Evolutionary conservation across 2,113 vertebrate genomes (phyloP).

Genomic region (Xiphophorus hellerii): DNA sequence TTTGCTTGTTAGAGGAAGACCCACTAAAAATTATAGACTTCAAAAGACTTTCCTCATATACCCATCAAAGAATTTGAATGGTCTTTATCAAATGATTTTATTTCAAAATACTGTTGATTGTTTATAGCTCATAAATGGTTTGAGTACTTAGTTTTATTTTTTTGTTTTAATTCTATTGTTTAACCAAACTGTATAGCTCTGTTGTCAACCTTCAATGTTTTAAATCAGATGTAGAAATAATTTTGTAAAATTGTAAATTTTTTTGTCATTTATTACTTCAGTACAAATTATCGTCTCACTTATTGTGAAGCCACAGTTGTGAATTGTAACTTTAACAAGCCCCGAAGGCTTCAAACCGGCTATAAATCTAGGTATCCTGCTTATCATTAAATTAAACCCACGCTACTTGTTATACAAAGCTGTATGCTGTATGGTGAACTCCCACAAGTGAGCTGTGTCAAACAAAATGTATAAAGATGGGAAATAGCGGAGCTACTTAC

Average conservation of each 20-base stretch:
- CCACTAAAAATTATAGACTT: background rate
- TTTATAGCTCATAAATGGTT: background rate
- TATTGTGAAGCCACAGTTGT: background rate
- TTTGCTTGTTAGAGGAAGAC: background rate
- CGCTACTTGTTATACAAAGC: background rate
- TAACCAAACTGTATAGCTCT: too few relatives aligned
- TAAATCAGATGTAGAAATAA: background rate
- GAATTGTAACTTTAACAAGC: background rate
- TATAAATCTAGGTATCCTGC: background rate
- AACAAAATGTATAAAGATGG: background rate
- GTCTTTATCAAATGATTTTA: background rate
- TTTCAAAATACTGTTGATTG: background rate
- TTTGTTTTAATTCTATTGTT: background rate
- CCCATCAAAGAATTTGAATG: background rate
- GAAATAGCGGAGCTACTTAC: conserved; percentile 33
- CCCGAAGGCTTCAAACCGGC: background rate
- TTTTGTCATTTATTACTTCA: background rate
- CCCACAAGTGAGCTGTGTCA: too few relatives aligned
- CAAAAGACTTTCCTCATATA: background rate
- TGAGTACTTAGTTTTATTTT: background rate
- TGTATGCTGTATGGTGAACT: background rate
- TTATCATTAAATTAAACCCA: background rate
- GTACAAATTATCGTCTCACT: background rate
- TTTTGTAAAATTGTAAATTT: too few relatives aligned
- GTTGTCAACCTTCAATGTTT: too few relatives aligned